phyloP scores from a whole-genome alignment of 2,113 vertebrate species.

The Microcebus murinus region DNA sequence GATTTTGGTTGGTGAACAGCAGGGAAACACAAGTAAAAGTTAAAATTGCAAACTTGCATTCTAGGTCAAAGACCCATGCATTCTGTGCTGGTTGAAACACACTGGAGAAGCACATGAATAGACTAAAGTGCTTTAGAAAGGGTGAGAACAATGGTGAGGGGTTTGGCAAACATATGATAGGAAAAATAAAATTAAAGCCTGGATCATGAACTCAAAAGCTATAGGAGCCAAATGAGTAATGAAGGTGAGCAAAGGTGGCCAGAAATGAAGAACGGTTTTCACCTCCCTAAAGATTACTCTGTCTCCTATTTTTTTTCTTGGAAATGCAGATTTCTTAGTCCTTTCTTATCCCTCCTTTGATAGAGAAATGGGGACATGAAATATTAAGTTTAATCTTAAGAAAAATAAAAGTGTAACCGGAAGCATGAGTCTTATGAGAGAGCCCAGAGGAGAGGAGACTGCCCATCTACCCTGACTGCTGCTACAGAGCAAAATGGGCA shows the following conservation, averaged over 20 bases:
- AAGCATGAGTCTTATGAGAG: background rate
- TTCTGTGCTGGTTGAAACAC: background rate
- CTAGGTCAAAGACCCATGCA: background rate
- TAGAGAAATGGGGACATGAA: background rate
- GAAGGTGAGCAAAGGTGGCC: background rate
- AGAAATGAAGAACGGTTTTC: background rate
- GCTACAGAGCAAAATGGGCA: background rate
- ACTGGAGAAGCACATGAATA: background rate
- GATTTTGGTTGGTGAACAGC: background rate
- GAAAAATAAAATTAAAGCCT: conserved; percentile 7
- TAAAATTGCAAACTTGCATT: background rate
- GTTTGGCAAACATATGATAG: background rate
- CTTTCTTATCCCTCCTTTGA: background rate
- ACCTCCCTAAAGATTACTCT: background rate
- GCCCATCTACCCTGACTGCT: background rate
- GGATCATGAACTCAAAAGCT: background rate
- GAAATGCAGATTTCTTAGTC: background rate
- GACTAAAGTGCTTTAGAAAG: background rate
- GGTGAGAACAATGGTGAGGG: background rate
- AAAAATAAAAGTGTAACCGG: background rate
- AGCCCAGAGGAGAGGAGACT: background rate
- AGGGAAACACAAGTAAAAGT: background rate
- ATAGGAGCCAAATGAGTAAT: background rate
- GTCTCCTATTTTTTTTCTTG: background rate
- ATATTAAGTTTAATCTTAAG: background rate